A percentile compares a stretch with the other conserved stretches of the same genome.
These are phyloP conservation scores for Natrix natrix DNA, from an alignment of 2,797 vertebrate species.

Conservation along the genomic window DNA sequence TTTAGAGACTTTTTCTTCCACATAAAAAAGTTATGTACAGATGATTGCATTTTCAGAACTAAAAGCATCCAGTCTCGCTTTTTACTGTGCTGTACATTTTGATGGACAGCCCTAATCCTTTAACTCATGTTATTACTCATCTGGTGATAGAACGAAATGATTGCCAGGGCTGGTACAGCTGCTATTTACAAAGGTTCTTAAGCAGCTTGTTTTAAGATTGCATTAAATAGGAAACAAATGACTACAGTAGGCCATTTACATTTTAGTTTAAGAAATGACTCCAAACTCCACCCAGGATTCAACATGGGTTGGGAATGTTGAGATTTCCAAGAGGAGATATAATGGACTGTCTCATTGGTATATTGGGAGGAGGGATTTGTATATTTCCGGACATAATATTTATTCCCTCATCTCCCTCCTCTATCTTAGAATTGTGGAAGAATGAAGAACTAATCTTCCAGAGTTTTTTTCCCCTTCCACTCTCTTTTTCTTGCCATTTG, in stretches of 20 bases:
- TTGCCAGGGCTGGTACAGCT: constrained; percentile 65
- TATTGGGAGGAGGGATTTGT: constrained; percentile 24
- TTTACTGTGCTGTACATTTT: constrained; percentile 45
- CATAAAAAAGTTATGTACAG: constrained; percentile 67
- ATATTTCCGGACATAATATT: not conserved
- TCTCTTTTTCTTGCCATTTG: not conserved
- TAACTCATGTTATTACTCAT: constrained; percentile 57
- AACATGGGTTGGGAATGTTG: not conserved
- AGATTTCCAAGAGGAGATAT: constrained; percentile 49
- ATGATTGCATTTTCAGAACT: constrained; percentile 52
- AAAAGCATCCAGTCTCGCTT: constrained; percentile 56
- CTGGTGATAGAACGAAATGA: constrained; percentile 59
- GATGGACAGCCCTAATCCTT: constrained; percentile 50
- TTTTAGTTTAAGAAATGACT: constrained; percentile 5
- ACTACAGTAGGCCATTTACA: constrained; percentile 55
- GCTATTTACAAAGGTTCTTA: constrained; percentile 57
- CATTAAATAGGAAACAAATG: constrained; percentile 63
- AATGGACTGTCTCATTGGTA: constrained; percentile 35
- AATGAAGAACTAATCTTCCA: not conserved
- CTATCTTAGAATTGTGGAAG: not conserved
- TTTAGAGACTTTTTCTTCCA: constrained; percentile 49
- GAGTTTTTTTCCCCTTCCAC: not conserved
- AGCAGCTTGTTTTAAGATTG: constrained; percentile 61
- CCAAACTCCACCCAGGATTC: constrained; percentile 2
- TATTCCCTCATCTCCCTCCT: not conserved